phyloP scores from a whole-genome alignment of 2,797 vertebrate species.

The Selene dorsalis region DNA sequence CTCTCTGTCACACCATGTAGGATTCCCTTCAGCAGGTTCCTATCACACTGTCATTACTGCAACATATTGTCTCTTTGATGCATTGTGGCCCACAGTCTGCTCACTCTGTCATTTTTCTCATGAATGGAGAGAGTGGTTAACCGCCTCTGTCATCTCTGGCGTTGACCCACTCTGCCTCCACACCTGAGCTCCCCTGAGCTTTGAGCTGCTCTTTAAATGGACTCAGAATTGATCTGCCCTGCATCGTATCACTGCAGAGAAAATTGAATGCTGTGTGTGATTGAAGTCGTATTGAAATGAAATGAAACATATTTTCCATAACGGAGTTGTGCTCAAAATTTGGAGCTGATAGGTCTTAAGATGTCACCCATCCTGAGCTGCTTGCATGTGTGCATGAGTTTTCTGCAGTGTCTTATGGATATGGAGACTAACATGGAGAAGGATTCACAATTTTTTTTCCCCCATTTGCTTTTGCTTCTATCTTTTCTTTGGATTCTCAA shows the following conservation, averaged over 20 bases:
- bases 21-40: conserved; percentile 81
- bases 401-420: background rate
- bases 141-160: conserved; percentile 77
- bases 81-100: conserved; percentile 55
- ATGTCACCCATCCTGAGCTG: conserved; percentile 2
- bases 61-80: conserved; percentile 79
- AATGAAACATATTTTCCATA: conserved; percentile 64
- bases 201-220: conserved; percentile 70
- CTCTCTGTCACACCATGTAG: conserved; percentile 58
- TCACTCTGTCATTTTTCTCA: conserved; percentile 60
- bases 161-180: conserved; percentile 58
- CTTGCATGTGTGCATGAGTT: conserved; percentile 16
- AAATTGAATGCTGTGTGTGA: conserved; percentile 57
- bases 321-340: conserved; percentile 37
- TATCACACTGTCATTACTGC: conserved; percentile 84
- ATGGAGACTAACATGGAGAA: conserved; percentile 17
- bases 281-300: conserved; percentile 67
- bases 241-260: conserved; percentile 43
- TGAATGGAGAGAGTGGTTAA: conserved; percentile 64
- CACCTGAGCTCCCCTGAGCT: conserved; percentile 76
- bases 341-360: conserved; percentile 6
- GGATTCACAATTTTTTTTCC: conserved; percentile 11
- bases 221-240: conserved; percentile 74
- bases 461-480: background rate
- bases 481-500: conserved; percentile 46